A percentile compares a stretch with the other conserved stretches of the same genome.
Conservation (phyloP, 2,797 vertebrate genomes). For the Peromyscus nudipes region DNA sequence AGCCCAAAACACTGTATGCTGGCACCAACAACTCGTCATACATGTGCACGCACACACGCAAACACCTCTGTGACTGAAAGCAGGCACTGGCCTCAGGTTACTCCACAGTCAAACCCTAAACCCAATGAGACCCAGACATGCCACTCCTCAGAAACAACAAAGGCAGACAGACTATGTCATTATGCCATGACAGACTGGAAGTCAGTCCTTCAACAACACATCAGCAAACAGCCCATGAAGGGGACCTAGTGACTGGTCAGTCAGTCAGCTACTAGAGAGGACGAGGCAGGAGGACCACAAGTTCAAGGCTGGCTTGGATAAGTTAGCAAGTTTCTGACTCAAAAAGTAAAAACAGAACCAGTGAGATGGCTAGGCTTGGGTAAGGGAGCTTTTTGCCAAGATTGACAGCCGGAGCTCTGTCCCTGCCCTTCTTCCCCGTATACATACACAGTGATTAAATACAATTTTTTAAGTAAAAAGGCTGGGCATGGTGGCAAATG, state of each 20-base stretch:
- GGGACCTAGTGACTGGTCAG: background rate
- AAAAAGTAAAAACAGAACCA: background rate
- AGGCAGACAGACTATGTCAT: background rate
- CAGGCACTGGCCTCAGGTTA: background rate
- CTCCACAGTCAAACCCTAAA: background rate
- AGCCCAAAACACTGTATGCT: background rate
- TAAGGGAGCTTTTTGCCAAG: background rate
- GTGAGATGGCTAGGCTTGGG: background rate
- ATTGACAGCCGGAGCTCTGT: background rate
- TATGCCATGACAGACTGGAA: background rate
- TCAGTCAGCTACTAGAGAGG: background rate
- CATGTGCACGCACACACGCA: fast-evolving
- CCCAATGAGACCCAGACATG: background rate
- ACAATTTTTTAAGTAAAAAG: no score
- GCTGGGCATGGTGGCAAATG: background rate
- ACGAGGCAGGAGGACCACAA: background rate
- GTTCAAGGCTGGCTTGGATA: background rate
- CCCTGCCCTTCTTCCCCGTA: background rate
- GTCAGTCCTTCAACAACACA: background rate
- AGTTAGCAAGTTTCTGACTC: background rate
- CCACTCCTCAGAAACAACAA: background rate
- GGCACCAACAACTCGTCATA: background rate
- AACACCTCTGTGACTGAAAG: background rate
- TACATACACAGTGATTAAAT: background rate
- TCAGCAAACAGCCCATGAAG: background rate